A percentile compares a stretch with the other conserved stretches of the same genome.
These are phyloP conservation scores for Phyllostomus discolor DNA, from an alignment of 2,113 vertebrate genomes.

Conservation along the genomic window DNA sequence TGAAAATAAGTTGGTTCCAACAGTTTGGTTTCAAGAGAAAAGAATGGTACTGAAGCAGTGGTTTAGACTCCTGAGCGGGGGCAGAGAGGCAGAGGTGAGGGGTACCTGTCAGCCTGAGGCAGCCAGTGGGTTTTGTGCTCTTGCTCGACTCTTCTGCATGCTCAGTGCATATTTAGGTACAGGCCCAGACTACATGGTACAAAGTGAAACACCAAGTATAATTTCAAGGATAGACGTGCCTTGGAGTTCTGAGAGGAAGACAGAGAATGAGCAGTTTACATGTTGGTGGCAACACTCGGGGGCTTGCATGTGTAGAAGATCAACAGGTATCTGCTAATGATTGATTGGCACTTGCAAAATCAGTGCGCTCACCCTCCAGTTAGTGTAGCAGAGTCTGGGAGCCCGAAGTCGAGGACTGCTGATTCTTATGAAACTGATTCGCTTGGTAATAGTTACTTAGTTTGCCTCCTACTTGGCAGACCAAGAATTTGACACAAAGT, in stretches of 20 bases:
- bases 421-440: background rate
- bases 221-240: background rate
- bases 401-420: too few relatives aligned
- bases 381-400: background rate
- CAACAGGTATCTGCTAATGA: background rate
- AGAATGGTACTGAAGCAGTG: background rate
- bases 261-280: background rate
- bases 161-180: background rate
- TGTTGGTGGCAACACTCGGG: background rate
- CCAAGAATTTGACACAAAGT: background rate
- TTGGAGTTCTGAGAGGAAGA: background rate
- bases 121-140: background rate
- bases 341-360: background rate
- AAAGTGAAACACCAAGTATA: background rate
- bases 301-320: background rate
- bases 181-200: background rate
- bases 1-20: background rate
- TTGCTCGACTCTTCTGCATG: background rate
- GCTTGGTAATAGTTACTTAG: background rate
- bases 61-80: background rate
- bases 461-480: background rate
- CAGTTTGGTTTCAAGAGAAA: background rate
- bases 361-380: background rate
- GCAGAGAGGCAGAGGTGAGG: background rate
- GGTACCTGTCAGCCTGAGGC: background rate